phyloP scores from a whole-genome alignment of 2,113 vertebrate genomes.

The Notiomystis cincta region DNA sequence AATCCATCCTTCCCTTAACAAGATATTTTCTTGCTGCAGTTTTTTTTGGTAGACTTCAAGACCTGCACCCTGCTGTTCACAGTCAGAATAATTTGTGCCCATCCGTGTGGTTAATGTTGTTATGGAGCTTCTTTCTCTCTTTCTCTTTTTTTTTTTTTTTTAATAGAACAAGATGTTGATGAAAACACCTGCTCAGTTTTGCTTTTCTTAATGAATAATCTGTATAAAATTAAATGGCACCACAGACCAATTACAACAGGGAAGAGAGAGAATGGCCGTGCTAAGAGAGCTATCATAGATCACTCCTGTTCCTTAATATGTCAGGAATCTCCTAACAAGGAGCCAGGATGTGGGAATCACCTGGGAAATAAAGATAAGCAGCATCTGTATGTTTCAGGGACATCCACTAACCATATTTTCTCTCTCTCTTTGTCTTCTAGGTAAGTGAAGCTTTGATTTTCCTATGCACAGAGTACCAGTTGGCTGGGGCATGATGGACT shows the following conservation, averaged over 20 bases:
- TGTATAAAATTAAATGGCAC: constrained; percentile 63
- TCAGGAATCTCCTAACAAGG: constrained; percentile 26
- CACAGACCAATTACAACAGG: constrained; percentile 57
- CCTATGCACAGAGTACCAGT: not conserved
- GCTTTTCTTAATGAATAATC: constrained; percentile 69
- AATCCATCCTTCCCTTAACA: not conserved
- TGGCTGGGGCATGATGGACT: not conserved
- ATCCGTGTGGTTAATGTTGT: constrained; percentile 33
- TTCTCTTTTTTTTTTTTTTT: not conserved
- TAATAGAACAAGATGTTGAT: constrained; percentile 46
- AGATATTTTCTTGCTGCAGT: not conserved
- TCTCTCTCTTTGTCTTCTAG: constrained; percentile 52
- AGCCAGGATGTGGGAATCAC: not conserved
- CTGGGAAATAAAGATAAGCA: not conserved
- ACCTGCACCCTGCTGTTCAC: constrained; percentile 24
- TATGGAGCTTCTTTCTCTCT: not conserved
- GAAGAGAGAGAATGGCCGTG: not conserved
- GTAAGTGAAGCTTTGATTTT: constrained; percentile 73
- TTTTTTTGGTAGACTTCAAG: not conserved
- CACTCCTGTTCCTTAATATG: constrained; percentile 26
- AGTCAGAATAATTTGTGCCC: constrained; percentile 49
- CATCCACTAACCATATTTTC: not conserved
- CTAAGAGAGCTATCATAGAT: constrained; percentile 46
- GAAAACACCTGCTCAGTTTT: constrained; percentile 69
- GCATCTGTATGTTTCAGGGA: constrained; percentile 14